Conservation (phyloP, 2,797 vertebrate genomes). For the Syndactyla subalaris region DNA sequence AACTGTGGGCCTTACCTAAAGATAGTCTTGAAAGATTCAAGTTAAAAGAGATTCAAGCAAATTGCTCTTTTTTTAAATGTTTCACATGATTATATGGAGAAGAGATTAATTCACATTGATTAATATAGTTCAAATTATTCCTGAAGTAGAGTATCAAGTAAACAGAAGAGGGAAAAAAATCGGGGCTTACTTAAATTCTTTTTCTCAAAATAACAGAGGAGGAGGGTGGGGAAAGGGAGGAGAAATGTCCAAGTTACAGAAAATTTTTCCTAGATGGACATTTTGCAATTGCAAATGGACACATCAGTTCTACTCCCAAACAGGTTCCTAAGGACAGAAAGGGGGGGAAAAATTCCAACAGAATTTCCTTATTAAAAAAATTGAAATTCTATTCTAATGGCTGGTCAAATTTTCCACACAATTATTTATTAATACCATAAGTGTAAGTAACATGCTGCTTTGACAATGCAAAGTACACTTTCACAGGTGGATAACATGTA, state of each 20-base stretch:
- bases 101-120: neutral
- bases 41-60: neutral
- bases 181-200: neutral
- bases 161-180: neutral
- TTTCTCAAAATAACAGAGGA: neutral
- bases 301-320: neutral
- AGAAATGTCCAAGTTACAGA: neutral
- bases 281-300: neutral
- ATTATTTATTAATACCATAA: neutral
- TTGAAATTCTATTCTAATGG: neutral
- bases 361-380: neutral
- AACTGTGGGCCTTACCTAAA: neutral
- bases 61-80: neutral
- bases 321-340: neutral
- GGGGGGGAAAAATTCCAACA: rapidly evolving
- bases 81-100: neutral
- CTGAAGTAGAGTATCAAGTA: neutral
- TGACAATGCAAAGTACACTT: neutral
- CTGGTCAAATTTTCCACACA: neutral
- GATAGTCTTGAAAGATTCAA: neutral
- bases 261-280: neutral
- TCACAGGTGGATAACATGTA: neutral
- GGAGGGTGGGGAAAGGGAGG: rapidly evolving
- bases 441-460: neutral
- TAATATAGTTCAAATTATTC: neutral